phyloP scores from a whole-genome alignment of 2,888 invertebrate genomes.

The Eretmocerus hayati region DNA sequence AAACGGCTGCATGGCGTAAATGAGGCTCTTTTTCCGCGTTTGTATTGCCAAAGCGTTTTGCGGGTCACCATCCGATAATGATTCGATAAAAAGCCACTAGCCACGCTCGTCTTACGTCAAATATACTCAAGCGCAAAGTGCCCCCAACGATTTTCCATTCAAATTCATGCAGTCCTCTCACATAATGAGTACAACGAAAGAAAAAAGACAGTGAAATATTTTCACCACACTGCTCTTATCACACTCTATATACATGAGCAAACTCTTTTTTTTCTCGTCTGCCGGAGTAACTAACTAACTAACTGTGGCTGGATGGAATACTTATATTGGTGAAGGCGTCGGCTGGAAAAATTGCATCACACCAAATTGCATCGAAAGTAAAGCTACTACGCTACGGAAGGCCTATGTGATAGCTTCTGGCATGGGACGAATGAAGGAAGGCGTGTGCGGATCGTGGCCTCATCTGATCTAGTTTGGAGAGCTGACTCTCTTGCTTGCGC shows the following conservation, averaged over 20 bases:
- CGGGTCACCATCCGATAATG: neutral
- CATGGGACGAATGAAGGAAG: conserved; percentile 19
- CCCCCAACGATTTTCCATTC: conserved; percentile 6
- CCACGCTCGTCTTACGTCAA: neutral
- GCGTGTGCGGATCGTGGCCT: conserved; percentile 9
- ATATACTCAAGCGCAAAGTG: too few relatives aligned
- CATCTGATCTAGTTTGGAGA: conserved; percentile 17
- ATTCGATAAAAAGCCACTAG: neutral
- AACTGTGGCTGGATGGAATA: conserved; percentile 3
- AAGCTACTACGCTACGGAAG: conserved; percentile 13
- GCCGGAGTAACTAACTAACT: conserved; percentile 13
- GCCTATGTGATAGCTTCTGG: conserved; percentile 15
- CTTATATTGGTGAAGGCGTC: too few relatives aligned
- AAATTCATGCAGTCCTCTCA: conserved; percentile 8
- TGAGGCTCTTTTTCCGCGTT: neutral
- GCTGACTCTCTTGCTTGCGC: too few relatives aligned
- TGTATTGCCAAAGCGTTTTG: too few relatives aligned
- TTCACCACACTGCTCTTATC: too few relatives aligned
- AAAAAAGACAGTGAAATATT: too few relatives aligned
- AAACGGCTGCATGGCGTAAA: too few relatives aligned
- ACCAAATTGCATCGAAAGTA: conserved; percentile 17
- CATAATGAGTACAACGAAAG: too few relatives aligned
- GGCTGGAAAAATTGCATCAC: conserved; percentile 10
- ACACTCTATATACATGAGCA: neutral
- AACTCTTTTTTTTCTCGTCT: conserved; percentile 1